Base-by-base conservation (phyloP, 2,797 vertebrate species). In the Eidolon dupreanum region DNA sequence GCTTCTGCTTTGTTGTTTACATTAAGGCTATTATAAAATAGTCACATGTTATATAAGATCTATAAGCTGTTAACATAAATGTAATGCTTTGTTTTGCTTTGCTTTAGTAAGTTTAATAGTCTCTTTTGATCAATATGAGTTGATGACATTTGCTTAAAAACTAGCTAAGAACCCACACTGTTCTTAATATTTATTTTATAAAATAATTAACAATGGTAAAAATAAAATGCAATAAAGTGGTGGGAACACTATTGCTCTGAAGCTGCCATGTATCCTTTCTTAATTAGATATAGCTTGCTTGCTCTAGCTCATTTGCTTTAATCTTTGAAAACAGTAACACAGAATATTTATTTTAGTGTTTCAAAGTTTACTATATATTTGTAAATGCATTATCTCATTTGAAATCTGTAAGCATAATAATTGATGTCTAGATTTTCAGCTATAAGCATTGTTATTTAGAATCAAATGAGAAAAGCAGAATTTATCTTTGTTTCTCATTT, bases 171-270 rank as follows among this genome's bases (percentile, higher is more conserved):
- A 53, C 1, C 28, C 41, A 57, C 49, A 65, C 78, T 87, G 19
- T 31, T 33, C 74, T 46, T 81, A 57, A 24, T 19, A 78, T 92
- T 97, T 93, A 95, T 92, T 92, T 94, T 96, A 74, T 65, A 88
- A 96, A 88, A 81, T 97, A 74, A 88, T 94, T 97, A 95, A 10
- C 53, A 94, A 73, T 82, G 93, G 94, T 96, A 53, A 96, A 97
- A 95, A 97, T 86, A 33, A 96, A 94, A 81, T n/a, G 57, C 83
- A 75, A 0, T 51, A 88, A 82, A 1, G 16, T 82, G 20, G 16
- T 19, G 1, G 12, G 28, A 66, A 82, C 11, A 79, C 2, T 66
- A 19, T 92, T 90, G 9, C 66, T 94, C 82, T 95, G 63, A 26
- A 53, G 38, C 36, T 51, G 24, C 3, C 2, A 31, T 0, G 0